Base-by-base conservation (phyloP, 2,888 invertebrate genomes). In the Cryptophagus acutangulus region DNA sequence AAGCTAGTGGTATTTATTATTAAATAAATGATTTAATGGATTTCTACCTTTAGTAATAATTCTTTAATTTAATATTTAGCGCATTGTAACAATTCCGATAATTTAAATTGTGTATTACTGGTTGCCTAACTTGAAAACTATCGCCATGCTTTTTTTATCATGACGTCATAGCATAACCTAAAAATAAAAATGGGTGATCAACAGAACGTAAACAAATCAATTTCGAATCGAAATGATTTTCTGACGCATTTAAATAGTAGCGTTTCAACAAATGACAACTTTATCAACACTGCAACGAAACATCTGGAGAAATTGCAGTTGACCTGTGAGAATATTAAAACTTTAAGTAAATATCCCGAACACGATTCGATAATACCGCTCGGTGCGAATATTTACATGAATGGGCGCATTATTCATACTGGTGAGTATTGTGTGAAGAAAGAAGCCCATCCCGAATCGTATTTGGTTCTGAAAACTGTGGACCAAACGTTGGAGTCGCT, bases 351-450 rank as follows among this genome's bases (percentile, higher is more conserved):
- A 26, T 52, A 61, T 41, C 55, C 61, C 2, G 58, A 62, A 48
- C 59, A 58, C 36, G 47, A 45, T 2, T 43, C 58, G 3, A 36
- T 64, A 12, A 58, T 64, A 36, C 62, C 62, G 3, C 36, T 67
- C 36, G 52, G 59, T 40, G 57, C 65, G 51, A 57, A 61, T 49
- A 48, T 68, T 45, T 61, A 60, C 51, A 51, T 67, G 53, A 50
- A 63, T 45, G 64, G 59, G 16, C 48, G 31, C 36, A 54, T 64
- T 16, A 41, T 57, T 8, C 63, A 63, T 36, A 64, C 63, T 14
- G 62, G 63, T 3, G 63, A 64, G 44, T 59, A 54, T 45, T 54
- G 53, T 26, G 30, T 60, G 13, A 57, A 55, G 9, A 49, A 49
- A 36, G 36, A 40, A 15, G 57, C 58, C 1, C 42, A 51, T 34